phyloP scores from a whole-genome alignment of 2,888 invertebrate genomes.

The Phalera bucephala region DNA sequence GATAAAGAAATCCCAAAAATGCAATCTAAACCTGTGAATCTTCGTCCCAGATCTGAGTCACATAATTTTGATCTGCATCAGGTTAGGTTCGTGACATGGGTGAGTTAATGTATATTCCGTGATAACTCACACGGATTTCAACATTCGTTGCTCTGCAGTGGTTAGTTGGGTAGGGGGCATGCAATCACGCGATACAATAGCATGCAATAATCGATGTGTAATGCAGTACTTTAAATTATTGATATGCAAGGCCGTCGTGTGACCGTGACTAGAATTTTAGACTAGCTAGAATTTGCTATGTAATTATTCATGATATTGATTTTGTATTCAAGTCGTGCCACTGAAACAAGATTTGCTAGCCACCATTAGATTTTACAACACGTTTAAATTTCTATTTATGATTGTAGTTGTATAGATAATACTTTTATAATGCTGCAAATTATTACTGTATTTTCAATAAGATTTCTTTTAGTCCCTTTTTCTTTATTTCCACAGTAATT shows the following conservation, averaged over 20 bases:
- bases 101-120: slow-evolving; percentile 28
- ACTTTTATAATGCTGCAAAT: no score
- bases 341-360: not conserved
- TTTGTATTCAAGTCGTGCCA: not conserved
- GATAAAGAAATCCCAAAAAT: no score
- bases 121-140: slow-evolving; percentile 27
- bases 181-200: slow-evolving; percentile 27
- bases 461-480: no score
- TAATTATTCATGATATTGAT: slow-evolving; percentile 2
- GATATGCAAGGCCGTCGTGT: slow-evolving; percentile 28
- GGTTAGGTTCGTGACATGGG: slow-evolving; percentile 22
- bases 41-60: slow-evolving; percentile 20
- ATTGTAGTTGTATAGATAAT: no score
- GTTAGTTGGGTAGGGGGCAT: slow-evolving; percentile 3
- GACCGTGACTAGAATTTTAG: slow-evolving; percentile 26
- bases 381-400: no score
- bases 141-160: slow-evolving; percentile 15
- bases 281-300: slow-evolving; percentile 13
- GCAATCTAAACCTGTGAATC: slow-evolving; percentile 10
- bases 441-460: no score
- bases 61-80: slow-evolving; percentile 23
- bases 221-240: slow-evolving; percentile 34
- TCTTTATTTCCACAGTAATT: no score
- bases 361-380: no score
- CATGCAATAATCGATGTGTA: slow-evolving; percentile 29